Base-by-base conservation (phyloP, 2,888 invertebrate species). In the Cacoxenus indagator region DNA sequence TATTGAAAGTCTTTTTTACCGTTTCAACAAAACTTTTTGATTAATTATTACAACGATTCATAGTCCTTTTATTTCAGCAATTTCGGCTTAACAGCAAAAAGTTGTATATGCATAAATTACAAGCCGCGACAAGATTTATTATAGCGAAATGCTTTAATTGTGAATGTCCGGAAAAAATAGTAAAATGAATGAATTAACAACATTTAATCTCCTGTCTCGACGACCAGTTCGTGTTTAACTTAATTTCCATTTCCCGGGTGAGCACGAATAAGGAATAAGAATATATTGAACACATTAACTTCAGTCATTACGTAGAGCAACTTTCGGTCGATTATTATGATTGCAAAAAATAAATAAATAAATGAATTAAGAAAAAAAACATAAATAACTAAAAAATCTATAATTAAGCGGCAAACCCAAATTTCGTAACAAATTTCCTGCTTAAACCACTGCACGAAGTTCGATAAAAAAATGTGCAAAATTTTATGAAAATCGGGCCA, bases 91-190 rank as follows among this genome's bases (percentile, higher is more conserved):
- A 14, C 37, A 37, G n/a, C 37, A 19, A 61, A 62, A 9, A 62
- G 24, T 22, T 59, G 43, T 19, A 17, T 51, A 31, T 59, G 61
- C 24, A 62, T 62, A 62, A 62, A 62, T 62, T 62, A 62, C 26
- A 59, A 19, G n/a, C 11, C 11, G 61, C 24, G 61, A 62, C 61
- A 62, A 43, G 61, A 45, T 62, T 62, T 62, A 62, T 62, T 62
- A 45, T 62, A 8, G 19, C 51, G 22, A 37, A 37, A 37, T 14
- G 37, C 5, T 37, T 37, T 37, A 37, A 37, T 37, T 37, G 37
- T 37, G 37, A 37, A 37, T 37, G 37, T 37, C 9, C 37, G 37
- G 8, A 14, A 9, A 37, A 1, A 5, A 37, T 11, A 37, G 14
- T 11, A 37, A 37, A 1, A 11, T 37, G n/a, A n/a, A n/a, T n/a